Base-by-base conservation (phyloP, 2,888 invertebrate species). In the Leucoma salicis region DNA sequence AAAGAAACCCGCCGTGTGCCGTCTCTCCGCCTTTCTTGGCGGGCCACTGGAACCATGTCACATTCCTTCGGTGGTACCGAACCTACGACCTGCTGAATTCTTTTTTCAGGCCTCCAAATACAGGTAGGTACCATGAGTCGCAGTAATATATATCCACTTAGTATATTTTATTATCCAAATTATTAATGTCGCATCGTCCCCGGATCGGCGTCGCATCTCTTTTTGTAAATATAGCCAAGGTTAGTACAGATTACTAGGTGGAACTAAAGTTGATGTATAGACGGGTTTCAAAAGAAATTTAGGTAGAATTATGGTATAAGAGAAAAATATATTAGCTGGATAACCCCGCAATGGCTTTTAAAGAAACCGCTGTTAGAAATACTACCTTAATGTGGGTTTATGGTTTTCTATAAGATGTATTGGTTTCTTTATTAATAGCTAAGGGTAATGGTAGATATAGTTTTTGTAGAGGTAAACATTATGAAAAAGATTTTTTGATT, bases 221-320 rank as follows among this genome's bases (percentile, higher is more conserved):
- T 0, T 1, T 0, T 63, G 1, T 66, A 73, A 79, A 69, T 0
- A 15, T 16, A 14, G 42, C 38, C 51, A 57, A 69, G 70, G 75
- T 80, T 79, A 76, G 78, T 71, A 68, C 74, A 74, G 79, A 76
- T 79, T 76, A 79, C 71, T 73, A 81, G 73, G 74, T 77, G 71
- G 74, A 79, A 78, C 70, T 79, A 76, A 72, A 78, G 75, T 80
- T 81, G 81, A 82, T 81, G 70, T 74, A 81, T 80, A 65, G 73
- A 68, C 64, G 74, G 70, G 71, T 70, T 68, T 75, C 66, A 52
- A 61, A 74, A 73, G 72, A 74, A 76, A 70, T 72, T 71, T 74
- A 74, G 71, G 69, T 67, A 66, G 74, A 69, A 70, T 63, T 70
- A 60, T 62, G 61, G 55, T 63, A 54, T 62, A 63, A 57, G 53